These are phyloP conservation scores for Plestiodon gilberti DNA, from an alignment of 2,113 vertebrate genomes.

Conservation along the genomic window DNA sequence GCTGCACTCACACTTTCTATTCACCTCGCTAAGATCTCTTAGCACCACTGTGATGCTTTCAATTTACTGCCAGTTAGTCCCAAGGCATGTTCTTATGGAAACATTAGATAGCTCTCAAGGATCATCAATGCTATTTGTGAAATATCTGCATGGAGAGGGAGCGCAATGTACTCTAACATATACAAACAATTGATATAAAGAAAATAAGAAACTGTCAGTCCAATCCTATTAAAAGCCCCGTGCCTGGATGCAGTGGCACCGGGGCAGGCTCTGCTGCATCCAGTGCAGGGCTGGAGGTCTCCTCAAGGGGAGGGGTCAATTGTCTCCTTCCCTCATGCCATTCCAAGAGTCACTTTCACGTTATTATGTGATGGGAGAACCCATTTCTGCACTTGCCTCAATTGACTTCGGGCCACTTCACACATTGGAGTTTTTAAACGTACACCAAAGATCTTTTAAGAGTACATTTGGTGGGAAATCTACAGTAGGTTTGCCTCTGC, in stretches of 20 bases:
- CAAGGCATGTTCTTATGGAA: background rate
- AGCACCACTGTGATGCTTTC: background rate
- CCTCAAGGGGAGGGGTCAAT: too few species aligned
- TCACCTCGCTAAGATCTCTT: background rate
- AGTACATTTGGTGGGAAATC: background rate
- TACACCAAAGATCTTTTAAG: too few species aligned
- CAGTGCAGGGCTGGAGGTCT: too few species aligned
- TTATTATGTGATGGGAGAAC: too few species aligned
- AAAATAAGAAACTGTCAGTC: constrained; percentile 4
- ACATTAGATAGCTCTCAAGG: background rate
- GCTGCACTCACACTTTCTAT: background rate
- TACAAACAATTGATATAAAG: background rate
- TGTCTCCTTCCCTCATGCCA: too few species aligned
- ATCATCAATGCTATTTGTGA: background rate
- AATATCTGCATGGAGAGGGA: background rate
- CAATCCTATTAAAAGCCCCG: too few species aligned
- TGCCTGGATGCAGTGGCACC: too few species aligned
- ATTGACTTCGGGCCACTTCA: too few species aligned
- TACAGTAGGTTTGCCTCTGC: background rate
- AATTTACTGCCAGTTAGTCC: background rate
- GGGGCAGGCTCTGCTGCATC: too few species aligned
- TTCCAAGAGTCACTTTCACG: background rate
- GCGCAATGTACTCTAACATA: background rate
- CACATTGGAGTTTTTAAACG: too few species aligned
- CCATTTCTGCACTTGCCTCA: background rate